Percentiles rank a stretch among this genome's conserved stretches.
phyloP scores from a whole-genome alignment of 2,888 invertebrate genomes.

The Drosophila borborema region DNA sequence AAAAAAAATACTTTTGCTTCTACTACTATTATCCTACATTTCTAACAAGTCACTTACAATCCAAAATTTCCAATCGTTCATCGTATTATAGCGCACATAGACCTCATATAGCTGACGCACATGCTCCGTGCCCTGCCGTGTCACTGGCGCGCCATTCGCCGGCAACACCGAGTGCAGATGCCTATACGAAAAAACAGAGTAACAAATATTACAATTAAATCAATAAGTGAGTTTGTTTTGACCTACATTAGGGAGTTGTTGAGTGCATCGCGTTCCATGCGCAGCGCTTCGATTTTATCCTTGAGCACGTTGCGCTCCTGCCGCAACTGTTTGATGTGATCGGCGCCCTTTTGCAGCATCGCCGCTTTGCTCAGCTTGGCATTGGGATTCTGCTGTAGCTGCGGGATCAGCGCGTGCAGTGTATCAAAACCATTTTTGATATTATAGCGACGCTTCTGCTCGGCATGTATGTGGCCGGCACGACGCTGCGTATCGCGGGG shows the following conservation, averaged over 20 bases:
- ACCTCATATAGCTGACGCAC: slow-evolving; percentile 97
- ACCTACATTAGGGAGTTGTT: slow-evolving; percentile 95
- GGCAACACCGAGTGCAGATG: slow-evolving; percentile 97
- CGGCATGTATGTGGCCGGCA: slow-evolving; percentile 96
- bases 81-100: slow-evolving; percentile 93
- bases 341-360: slow-evolving; percentile 98
- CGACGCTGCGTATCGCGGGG: slow-evolving; percentile 89
- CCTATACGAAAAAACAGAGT: slow-evolving; percentile 86
- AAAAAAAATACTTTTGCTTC: too few species aligned
- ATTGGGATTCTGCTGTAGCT: slow-evolving; percentile 94
- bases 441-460: slow-evolving; percentile 97
- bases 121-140: slow-evolving; percentile 94
- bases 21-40: neutral
- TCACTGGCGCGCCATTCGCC: slow-evolving; percentile 97
- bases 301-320: slow-evolving; percentile 93
- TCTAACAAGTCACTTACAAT: slow-evolving; percentile 88
- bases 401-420: slow-evolving; percentile 96
- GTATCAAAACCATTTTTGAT: slow-evolving; percentile 98
- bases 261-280: slow-evolving; percentile 95
- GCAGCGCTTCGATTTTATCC: slow-evolving; percentile 94
- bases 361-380: slow-evolving; percentile 98
- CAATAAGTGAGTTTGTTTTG: too few species aligned
- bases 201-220: neutral
- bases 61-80: slow-evolving; percentile 99
- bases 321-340: slow-evolving; percentile 95